Evolutionary conservation across 2,888 invertebrate species (phyloP), one percentile per base, ranked within the genome.

Genomic region (Nemapogon koenigi): DNA sequence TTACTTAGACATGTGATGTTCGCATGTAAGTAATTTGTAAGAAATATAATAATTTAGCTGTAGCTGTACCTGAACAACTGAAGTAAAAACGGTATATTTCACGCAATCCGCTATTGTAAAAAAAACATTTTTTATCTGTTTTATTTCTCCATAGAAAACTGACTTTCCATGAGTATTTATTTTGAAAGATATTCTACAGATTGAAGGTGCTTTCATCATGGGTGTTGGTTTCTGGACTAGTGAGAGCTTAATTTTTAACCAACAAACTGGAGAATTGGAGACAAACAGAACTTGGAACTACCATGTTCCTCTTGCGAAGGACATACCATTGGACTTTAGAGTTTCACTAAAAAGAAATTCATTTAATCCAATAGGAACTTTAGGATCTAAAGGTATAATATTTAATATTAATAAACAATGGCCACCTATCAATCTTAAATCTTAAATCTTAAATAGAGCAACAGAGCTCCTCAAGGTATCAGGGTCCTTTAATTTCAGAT

Each of bases 251-350:
- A 64, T 82, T 3, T 84, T 80, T 48, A 76, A 84, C 46, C 58
- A 71, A 7, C 52, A 63, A 16, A 81, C 83, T 14, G 89, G 88
- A 2, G 64, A 76, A 46, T 52, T 87, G 4, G 60, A 85, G 3
- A 87, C 87, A 10, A 75, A 84, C 50, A 75, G 85, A 38, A 86
- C 88, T 8, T 90, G 89, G 89, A 81, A 78, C 41, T 87, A 87
- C 50, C 83, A 84, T 52, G 79, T 83, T 10, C 86, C 86, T 0
- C 82, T 83, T 10, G 73, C 81, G 0, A 83, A 82, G 49, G 87
- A 87, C 49, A 86, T 87, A 48, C 86, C 87, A 0, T 63, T 81
- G 10, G 84, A 86, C 57, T 83, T 86, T 43, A 69, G 84, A 35
- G 61, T 87, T 2, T 73, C 73, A 22, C 78, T 87, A 41, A 63